These are phyloP conservation scores for Parotia lawesii DNA, from an alignment of 2,113 vertebrate species.

Conservation along the genomic window DNA sequence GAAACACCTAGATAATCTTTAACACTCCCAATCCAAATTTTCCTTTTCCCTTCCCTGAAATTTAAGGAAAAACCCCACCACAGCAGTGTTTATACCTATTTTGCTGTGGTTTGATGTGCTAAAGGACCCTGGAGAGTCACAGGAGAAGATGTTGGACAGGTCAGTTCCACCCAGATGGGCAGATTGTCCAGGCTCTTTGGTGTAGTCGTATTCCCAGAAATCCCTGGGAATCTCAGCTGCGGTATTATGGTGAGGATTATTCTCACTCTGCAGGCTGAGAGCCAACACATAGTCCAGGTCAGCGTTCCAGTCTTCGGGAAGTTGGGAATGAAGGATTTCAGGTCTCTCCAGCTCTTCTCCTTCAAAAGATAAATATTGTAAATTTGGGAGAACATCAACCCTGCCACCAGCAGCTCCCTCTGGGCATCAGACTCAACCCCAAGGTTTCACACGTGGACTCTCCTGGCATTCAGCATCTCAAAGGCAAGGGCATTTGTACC, in stretches of 20 bases:
- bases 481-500: neutral
- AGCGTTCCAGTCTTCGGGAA: conserved; percentile 68
- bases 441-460: neutral
- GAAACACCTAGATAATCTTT: neutral
- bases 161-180: neutral
- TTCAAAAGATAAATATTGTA: neutral
- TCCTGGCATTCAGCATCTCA: neutral
- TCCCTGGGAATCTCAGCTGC: neutral
- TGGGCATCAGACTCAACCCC: neutral
- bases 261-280: conserved; percentile 84
- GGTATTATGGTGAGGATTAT: neutral
- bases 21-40: neutral
- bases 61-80: neutral
- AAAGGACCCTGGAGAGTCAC: neutral
- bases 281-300: conserved; percentile 87
- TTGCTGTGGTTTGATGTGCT: neutral
- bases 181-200: neutral
- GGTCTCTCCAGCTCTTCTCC: conserved; percentile 49
- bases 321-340: neutral
- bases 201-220: conserved; percentile 45
- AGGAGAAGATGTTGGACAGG: neutral
- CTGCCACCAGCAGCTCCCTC: neutral
- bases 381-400: neutral
- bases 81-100: neutral
- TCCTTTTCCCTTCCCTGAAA: neutral